Conservation (phyloP, 2,113 vertebrate genomes). For the Centropristis striata region DNA sequence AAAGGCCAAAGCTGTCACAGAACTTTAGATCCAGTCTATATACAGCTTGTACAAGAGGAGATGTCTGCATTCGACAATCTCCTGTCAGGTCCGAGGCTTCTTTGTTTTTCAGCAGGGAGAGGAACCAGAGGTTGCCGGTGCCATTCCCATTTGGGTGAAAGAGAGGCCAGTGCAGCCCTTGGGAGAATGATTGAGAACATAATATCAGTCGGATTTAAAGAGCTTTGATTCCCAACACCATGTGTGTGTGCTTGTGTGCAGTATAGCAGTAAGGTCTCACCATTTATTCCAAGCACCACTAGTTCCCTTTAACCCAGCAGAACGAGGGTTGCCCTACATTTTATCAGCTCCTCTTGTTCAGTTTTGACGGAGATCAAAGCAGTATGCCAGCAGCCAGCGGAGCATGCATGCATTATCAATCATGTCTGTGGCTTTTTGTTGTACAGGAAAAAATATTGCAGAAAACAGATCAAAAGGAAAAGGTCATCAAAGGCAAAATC, state of each 20-base stretch:
- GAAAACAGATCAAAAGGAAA: conserved; percentile 73
- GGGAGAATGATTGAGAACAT: conserved; percentile 32
- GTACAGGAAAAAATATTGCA: conserved; percentile 51
- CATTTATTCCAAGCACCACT: conserved; percentile 42
- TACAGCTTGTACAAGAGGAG: conserved; percentile 36
- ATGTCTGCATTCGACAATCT: conserved; percentile 33
- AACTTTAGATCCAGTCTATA: conserved; percentile 69
- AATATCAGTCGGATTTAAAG: conserved; percentile 15
- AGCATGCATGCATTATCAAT: conserved; percentile 79
- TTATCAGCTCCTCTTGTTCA: conserved; percentile 67
- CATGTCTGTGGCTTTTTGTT: conserved; percentile 73
- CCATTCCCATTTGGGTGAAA: conserved; percentile 29
- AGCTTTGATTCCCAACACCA: conserved; percentile 43
- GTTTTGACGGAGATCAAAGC: conserved; percentile 78
- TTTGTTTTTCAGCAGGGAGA: conserved; percentile 28
- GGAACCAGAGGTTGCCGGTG: conserved; percentile 31
- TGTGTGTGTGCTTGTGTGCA: conserved; percentile 14
- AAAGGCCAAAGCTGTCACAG: conserved; percentile 77
- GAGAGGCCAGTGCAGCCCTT: conserved; percentile 1
- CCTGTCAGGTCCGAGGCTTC: conserved; percentile 19
- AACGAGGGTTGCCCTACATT: conserved; percentile 73
- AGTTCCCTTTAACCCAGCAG: conserved; percentile 60
- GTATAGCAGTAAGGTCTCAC: conserved; percentile 27
- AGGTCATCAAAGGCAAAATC: conserved; percentile 67
- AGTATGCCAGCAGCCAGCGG: conserved; percentile 55